Percentiles rank a stretch among this genome's conserved stretches.
Conservation (phyloP, 2,888 invertebrate species). For the Apotomis capreana region DNA sequence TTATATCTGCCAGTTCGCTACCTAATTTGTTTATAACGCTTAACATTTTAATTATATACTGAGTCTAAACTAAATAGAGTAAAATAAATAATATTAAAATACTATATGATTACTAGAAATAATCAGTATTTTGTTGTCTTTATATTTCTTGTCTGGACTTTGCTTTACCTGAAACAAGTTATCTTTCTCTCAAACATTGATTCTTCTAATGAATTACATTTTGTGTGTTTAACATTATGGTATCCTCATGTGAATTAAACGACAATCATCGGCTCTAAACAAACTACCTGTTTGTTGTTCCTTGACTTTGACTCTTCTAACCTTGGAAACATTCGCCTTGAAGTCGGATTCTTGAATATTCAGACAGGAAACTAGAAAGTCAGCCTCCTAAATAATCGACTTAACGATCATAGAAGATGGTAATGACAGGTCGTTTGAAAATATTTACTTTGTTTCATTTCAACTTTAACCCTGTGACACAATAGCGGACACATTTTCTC, state of each 20-base stretch:
- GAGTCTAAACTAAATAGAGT: no score
- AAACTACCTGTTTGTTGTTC: slow-evolving; percentile 29
- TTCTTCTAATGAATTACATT: background rate
- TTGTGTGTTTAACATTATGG: slow-evolving; percentile 24
- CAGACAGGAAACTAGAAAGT: slow-evolving; percentile 17
- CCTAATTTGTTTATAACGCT: background rate
- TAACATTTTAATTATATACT: background rate
- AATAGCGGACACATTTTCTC: background rate
- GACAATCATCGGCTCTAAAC: slow-evolving; percentile 14
- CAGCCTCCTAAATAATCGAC: slow-evolving; percentile 4
- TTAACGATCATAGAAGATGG: background rate
- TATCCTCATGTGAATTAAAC: slow-evolving; percentile 24
- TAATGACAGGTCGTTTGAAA: slow-evolving; percentile 1
- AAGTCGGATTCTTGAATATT: slow-evolving; percentile 25
- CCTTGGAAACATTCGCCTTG: slow-evolving; percentile 32
- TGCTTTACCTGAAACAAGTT: no score
- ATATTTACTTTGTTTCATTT: slow-evolving; percentile 16
- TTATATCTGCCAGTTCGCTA: background rate
- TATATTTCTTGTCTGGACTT: no score
- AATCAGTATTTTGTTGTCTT: no score
- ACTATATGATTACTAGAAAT: no score
- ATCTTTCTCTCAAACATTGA: background rate
- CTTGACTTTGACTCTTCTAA: slow-evolving; percentile 37
- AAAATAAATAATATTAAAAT: no score
- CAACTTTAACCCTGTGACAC: slow-evolving; percentile 28